These are phyloP conservation scores for Peromyscus aztecus DNA, from an alignment of 2,797 vertebrate genomes.

Conservation along the genomic window DNA sequence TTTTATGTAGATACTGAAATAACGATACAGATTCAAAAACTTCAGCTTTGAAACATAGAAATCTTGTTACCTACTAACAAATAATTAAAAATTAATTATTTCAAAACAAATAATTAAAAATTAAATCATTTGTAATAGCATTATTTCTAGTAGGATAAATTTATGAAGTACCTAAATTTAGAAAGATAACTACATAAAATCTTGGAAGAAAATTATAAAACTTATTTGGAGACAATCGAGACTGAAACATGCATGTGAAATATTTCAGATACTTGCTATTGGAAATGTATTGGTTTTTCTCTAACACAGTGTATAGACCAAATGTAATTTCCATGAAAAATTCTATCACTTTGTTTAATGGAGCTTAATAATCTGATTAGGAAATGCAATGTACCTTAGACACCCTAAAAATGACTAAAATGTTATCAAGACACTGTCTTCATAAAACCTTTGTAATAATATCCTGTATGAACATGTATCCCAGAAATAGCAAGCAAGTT, in stretches of 20 bases:
- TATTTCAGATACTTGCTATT: conserved; percentile 34
- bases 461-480: background rate
- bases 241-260: background rate
- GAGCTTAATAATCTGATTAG: background rate
- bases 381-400: background rate
- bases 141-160: background rate
- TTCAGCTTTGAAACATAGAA: background rate
- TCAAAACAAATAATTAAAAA: conserved; percentile 3
- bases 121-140: background rate
- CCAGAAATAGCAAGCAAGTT: background rate
- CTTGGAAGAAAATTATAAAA: background rate
- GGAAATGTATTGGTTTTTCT: background rate
- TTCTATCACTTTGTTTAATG: background rate
- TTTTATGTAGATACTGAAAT: background rate
- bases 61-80: background rate
- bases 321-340: background rate
- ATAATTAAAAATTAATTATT: conserved; percentile 34
- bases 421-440: too few species aligned
- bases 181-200: background rate
- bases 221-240: background rate
- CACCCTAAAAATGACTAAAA: background rate
- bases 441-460: background rate
- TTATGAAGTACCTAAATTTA: background rate
- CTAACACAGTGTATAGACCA: background rate
- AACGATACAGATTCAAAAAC: background rate